These are phyloP conservation scores for Kryptolebias ocellatus DNA, from an alignment of 2,797 vertebrate genomes.

Conservation along the genomic window DNA sequence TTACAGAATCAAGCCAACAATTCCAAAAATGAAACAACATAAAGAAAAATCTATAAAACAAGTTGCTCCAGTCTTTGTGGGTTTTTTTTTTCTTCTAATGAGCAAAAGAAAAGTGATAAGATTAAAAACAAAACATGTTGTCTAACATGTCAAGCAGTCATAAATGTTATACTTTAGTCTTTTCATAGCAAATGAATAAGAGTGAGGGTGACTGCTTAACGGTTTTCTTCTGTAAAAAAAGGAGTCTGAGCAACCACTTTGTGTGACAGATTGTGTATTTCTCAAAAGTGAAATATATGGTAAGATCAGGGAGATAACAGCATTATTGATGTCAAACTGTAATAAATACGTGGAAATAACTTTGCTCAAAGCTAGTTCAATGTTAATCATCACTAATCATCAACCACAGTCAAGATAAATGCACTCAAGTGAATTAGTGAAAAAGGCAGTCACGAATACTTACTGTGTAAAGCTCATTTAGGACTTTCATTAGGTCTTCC, in stretches of 20 bases:
- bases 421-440: constrained; percentile 23
- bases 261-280: not conserved
- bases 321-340: constrained; percentile 11
- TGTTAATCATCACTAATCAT: constrained; percentile 13
- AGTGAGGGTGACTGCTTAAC: not conserved
- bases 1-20: constrained; percentile 5
- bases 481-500: constrained; percentile 99
- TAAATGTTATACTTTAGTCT: constrained; percentile 16
- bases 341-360: not conserved
- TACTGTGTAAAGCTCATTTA: constrained; percentile 99
- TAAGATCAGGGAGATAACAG: constrained; percentile 14
- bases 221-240: constrained; percentile 6
- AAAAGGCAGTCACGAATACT: constrained; percentile 69
- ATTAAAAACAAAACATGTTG: constrained; percentile 36
- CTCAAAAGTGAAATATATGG: constrained; percentile 2
- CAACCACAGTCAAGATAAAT: constrained; percentile 10
- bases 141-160: constrained; percentile 20
- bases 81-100: constrained; percentile 21
- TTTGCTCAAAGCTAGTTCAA: not conserved
- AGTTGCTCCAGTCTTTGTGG: constrained; percentile 9
- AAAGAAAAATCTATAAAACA: not conserved
- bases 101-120: constrained; percentile 20
- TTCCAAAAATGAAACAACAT: not conserved
- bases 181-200: not conserved
- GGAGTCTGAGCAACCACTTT: not conserved